phyloP scores from a whole-genome alignment of 1,140 invertebrate genomes.

The Aphis craccivora region DNA sequence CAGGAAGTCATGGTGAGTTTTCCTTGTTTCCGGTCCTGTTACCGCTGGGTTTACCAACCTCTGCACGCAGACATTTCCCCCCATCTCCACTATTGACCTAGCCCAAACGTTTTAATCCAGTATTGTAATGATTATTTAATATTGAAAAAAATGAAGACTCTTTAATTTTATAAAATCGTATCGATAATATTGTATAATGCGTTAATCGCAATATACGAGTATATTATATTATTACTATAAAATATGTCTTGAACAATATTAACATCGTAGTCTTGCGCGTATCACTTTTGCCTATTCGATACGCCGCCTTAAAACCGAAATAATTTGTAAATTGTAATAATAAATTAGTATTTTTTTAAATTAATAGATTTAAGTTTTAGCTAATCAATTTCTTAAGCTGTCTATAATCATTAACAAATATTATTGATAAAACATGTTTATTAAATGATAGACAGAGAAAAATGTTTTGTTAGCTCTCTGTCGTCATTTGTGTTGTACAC shows the following conservation, averaged over 20 bases:
- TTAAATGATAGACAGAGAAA: constrained; percentile 13
- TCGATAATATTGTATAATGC: no score
- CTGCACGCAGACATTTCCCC: background rate
- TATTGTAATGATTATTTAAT: no score
- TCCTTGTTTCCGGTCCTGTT: background rate
- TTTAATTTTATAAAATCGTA: background rate
- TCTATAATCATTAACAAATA: background rate
- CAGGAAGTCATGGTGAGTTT: constrained; percentile 42
- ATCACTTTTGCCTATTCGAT: constrained; percentile 33
- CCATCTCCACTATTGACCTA: constrained; percentile 19
- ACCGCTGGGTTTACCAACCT: constrained; percentile 46
- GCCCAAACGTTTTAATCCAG: background rate
- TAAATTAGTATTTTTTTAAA: background rate
- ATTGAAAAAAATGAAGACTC: background rate
- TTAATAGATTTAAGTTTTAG: no score
- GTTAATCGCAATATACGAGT: no score
- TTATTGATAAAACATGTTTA: background rate
- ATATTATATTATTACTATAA: no score
- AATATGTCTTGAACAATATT: background rate
- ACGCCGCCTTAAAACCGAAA: constrained; percentile 5
- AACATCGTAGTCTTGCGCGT: background rate
- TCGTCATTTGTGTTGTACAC: background rate
- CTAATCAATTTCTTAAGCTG: background rate
- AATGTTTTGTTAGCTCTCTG: background rate
- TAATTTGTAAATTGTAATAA: background rate